Evolutionary conservation across 1,140 invertebrate species (phyloP).

Genomic region (Chionoecetes opilio): DNA sequence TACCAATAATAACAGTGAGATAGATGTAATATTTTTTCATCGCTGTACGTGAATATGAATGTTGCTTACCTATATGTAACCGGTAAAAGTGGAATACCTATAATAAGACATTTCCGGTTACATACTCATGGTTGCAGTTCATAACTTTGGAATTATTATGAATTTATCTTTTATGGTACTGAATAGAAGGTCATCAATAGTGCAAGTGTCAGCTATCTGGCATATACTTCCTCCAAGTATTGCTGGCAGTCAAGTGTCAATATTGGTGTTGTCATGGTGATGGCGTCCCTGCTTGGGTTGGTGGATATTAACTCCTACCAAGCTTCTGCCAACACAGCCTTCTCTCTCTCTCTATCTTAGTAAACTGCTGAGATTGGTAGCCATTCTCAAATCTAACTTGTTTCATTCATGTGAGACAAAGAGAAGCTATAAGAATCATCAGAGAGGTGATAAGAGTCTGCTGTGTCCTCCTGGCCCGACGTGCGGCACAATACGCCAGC

Average conservation of each 20-base stretch:
- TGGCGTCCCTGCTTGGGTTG: neutral
- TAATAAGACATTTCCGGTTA: too few species aligned
- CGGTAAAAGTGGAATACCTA: too few species aligned
- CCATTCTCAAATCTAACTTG: neutral
- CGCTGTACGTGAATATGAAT: too few species aligned
- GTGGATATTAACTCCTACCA: neutral
- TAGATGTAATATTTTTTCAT: too few species aligned
- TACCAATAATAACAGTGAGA: too few species aligned
- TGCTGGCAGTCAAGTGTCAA: too few species aligned
- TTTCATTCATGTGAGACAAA: neutral
- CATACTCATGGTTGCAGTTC: too few species aligned
- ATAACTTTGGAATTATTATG: too few species aligned
- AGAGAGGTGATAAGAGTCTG: neutral
- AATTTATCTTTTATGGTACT: neutral
- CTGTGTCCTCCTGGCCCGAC: neutral
- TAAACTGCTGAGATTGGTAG: neutral
- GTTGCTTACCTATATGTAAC: too few species aligned
- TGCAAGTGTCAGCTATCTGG: neutral
- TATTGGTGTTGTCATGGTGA: conserved; percentile 55
- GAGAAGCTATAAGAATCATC: neutral
- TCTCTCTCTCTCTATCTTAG: neutral
- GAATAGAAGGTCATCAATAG: too few species aligned
- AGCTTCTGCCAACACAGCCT: neutral
- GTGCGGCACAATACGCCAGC: too few species aligned
- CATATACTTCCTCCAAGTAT: too few species aligned